Evolutionary conservation across 2,888 invertebrate species (phyloP), one percentile per base, ranked within the genome.

Genomic region (Acanthosepion esculentum): DNA sequence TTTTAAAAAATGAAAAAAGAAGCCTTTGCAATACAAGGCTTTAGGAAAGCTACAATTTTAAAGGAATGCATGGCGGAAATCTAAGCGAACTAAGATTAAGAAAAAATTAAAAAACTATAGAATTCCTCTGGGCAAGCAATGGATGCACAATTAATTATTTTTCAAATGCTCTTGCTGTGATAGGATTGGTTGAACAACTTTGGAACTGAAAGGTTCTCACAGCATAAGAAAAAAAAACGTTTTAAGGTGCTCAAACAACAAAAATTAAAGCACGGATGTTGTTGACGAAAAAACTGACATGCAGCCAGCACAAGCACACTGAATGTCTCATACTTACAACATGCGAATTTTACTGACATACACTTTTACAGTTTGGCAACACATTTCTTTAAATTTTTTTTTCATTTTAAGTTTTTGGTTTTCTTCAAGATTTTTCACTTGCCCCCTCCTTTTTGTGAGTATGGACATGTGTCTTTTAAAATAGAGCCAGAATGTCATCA

Each of bases 191-290:
- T 78, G n/a, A 78, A 78, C 78, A 78, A 78, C 78, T 78, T 78
- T 33, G 15, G 33, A 78, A 78, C n/a, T 78, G 78, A n/a, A 78
- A n/a, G 33, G 10, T n/a, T n/a, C 15, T 78, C 78, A 93, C 93
- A 93, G 93, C 93, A 29, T 78, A 78, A 78, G n/a, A 33, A n/a
- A n/a, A 78, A 78, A 78, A 53, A 53, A 93, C 48, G 48, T 92
- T 93, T 93, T 93, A 53, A 50, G 93, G 93, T 93, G 93, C 93
- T 93, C 93, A 93, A 93, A 93, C 93, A 93, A 93, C 93, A 53
- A 50, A 93, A 93, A 93, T 50, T n/a, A 93, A 93, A 93, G 93
- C 93, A 53, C 93, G 93, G 48, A 93, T 93, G 93, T 93, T 93
- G 78, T 93, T 50, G n/a, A 93, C 93, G 26, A 93, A 50, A 53